Base-by-base conservation (phyloP, 2,113 vertebrate genomes). In the Sialia sialis region DNA sequence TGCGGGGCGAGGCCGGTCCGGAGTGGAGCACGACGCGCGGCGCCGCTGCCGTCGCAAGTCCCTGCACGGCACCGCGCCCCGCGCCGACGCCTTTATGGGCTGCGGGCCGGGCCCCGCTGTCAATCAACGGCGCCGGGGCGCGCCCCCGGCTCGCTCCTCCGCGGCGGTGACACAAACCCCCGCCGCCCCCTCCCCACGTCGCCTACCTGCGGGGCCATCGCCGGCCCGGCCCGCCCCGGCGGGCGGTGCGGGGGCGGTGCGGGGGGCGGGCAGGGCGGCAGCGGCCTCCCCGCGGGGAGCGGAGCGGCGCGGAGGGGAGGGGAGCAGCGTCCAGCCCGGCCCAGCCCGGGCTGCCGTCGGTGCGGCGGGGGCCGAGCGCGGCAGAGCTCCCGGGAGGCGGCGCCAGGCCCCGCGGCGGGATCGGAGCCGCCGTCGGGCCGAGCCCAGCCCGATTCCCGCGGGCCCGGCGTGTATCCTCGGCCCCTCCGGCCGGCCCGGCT, bases 131-230 rank as follows among this genome's bases (percentile, higher is more conserved):
- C 64, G 48, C 41, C 70, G 95, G 87, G 94, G 95, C 94, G 87
- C 95, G 55, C 93, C 93, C 90, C 72, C 94, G 93, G 87, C 94
- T 93, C 93, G 90, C 93, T 87, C 96, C 97, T 96, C 96, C 89
- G 90, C 95, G 95, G 93, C 60, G 80, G 90, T 98, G 98, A 98
- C 98, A 98, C 82, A 97, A 97, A 96, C 96, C 96, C 95, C 97
- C 58, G 17, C 96, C 59, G 96, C 97, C 95, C 78, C 91, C 97
- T 98, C 97, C 95, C 95, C 96, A 93, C 96, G 87, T 62, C 77
- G 90, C 55, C 94, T 97, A 97, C 97, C 96, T 94, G 97, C 72
- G 72, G 66, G 70, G 80, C 55, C 69, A 72, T 38, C 39, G 92
- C 90, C 70, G 66, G 30, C 32, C 68, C 78, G 87, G 80, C 75